Percentiles rank a stretch among this genome's conserved stretches.
phyloP scores from a whole-genome alignment of 30 jellyfish, hydroid and myxozoan species.

The Hydractinia echinata region DNA sequence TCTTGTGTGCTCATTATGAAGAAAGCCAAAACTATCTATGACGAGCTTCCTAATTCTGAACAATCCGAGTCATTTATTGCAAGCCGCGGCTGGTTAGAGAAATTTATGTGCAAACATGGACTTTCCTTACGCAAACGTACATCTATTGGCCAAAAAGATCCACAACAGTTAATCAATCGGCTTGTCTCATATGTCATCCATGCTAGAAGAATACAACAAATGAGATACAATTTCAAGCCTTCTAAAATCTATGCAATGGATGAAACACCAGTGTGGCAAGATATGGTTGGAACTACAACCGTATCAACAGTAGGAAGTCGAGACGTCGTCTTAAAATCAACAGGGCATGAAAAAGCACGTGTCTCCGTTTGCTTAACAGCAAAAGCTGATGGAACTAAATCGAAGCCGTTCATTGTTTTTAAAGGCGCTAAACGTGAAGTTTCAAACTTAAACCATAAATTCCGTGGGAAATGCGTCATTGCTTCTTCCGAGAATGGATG shows the following conservation, averaged over 20 bases:
- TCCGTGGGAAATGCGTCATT: background rate
- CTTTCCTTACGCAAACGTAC: conserved; percentile 12
- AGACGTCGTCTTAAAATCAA: conserved; percentile 11
- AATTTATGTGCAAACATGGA: background rate
- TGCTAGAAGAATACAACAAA: conserved; percentile 2
- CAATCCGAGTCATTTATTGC: background rate
- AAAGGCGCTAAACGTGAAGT: conserved; percentile 47
- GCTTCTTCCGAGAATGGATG: too few relatives aligned
- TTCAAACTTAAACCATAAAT: background rate
- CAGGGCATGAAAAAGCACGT: conserved; percentile 39
- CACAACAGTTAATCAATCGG: background rate
- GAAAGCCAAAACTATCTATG: conserved; percentile 4
- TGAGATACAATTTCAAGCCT: background rate
- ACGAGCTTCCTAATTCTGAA: background rate
- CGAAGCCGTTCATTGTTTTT: too few relatives aligned
- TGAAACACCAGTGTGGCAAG: background rate
- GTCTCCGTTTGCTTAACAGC: conserved; percentile 48
- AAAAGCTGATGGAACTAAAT: conserved; percentile 23
- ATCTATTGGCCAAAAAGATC: background rate
- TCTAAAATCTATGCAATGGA: conserved; percentile 8
- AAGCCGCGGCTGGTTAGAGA: background rate
- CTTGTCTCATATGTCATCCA: background rate
- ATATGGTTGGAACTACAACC: background rate
- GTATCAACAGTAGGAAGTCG: background rate
- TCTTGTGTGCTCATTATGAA: conserved; percentile 5